Base-by-base conservation (phyloP, 2,888 invertebrate genomes). In the Phragmatobia fuliginosa region DNA sequence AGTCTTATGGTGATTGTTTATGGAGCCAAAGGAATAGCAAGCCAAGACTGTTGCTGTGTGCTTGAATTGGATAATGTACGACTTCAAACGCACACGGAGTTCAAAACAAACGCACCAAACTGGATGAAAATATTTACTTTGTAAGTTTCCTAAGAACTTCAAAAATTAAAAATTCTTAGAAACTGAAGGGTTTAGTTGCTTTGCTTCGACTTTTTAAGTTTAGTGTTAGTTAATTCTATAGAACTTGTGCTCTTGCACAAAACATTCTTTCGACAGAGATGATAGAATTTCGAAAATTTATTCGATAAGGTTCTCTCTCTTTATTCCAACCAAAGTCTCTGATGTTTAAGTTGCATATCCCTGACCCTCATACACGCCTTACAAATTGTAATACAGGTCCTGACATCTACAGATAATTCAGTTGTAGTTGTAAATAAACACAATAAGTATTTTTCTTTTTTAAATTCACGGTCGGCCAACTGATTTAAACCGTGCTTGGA, bases 41-140 rank as follows among this genome's bases (percentile, higher is more conserved):
- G 98, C 0, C 98, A 98, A 2, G 99, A 99, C 88, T 99, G 99
- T 4, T 99, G 98, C 90, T 99, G 99, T 92, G 98, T 99, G 2
- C 90, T 99, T 18, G 98, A 99, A 90, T 94, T 99, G 72, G 97
- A 98, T 62, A 99, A 99, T 89, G 97, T 98, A 36, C 96, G 99
- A 62, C 94, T 99, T 21, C 99, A 99, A 92, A 99, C 99, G 0
- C 98, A 99, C 90, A 99, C 99, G 0, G 99, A 99, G 91, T 98
- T 98, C 89, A 99, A 99, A 94, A 99, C 99, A 0, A 95, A 98
- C 52, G 96, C 97, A 68, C 99, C 99, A 0, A 98, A 97, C 81
- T 99, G 99, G 99, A 98, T 99, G 95, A 99, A 99, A 92, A 97
- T 99, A 80, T 99, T 99, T 91, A 98, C 97, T 56, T 99, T 99